These are phyloP conservation scores for Otus sunia DNA, from an alignment of 2,113 vertebrate species.

Conservation along the genomic window DNA sequence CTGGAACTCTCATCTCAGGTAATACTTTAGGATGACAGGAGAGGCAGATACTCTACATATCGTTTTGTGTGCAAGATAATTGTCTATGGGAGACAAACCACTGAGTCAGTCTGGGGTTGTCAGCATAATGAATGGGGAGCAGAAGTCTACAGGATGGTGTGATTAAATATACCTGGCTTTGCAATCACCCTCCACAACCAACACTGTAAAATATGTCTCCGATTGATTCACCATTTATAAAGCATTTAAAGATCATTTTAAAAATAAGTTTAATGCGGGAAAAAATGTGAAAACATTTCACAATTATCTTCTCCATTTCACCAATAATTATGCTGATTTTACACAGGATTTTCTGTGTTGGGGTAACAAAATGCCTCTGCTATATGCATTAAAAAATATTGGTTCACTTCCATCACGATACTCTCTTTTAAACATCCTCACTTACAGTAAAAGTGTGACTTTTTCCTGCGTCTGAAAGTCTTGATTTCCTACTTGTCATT, in stretches of 20 bases:
- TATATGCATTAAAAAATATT: neutral
- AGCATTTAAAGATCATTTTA: neutral
- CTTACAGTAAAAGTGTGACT: neutral
- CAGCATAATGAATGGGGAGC: neutral
- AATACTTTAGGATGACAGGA: neutral
- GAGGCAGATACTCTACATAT: neutral
- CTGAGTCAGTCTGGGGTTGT: neutral
- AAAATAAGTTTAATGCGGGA: neutral
- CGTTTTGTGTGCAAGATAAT: neutral
- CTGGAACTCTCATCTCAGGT: neutral
- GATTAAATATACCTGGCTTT: neutral
- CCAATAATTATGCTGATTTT: neutral
- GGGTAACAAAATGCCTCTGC: neutral
- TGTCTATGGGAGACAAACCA: neutral
- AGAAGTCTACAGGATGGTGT: neutral
- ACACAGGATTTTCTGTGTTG: neutral
- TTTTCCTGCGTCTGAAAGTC: neutral
- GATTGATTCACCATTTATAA: neutral
- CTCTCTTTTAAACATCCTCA: neutral
- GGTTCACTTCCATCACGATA: neutral
- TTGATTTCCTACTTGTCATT: conserved; percentile 20
- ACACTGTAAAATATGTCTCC: neutral
- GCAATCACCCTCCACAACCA: neutral
- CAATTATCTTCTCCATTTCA: neutral
- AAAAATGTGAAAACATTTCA: accelerated